Evolutionary conservation across 2,113 vertebrate species (phyloP), one percentile per base, ranked within the genome.

Genomic region (Muscicapa adusta): DNA sequence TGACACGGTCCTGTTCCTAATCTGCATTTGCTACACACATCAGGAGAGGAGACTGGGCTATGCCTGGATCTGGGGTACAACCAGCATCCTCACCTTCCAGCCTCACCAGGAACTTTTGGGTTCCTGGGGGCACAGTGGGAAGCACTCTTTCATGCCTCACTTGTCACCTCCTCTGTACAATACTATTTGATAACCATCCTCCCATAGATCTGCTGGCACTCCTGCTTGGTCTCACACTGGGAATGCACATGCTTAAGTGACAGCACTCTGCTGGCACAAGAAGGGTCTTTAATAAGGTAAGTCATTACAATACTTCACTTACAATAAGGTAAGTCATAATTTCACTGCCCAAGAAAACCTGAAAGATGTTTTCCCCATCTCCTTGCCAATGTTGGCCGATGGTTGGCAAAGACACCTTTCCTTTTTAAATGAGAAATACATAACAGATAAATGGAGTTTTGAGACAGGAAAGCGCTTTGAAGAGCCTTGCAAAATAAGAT

Each of bases 401-500:
- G 42, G 89, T 1, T 45, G 63, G 25, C 36, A 87, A 82, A 70
- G 15, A 61, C 9, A 50, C 28, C 2, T 31, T 42, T 33, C 48
- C 26, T 62, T 61, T 81, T 70, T 15, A 14, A 14, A 58, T 23
- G 14, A 51, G 29, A 67, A 81, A 56, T 63, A n/a, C 0, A 0
- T 57, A 80, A 83, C 20, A 93, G 58, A 34, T 20, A 26, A 95
- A 83, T 43, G n/a, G 67, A 80, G 68, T 91, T 90, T 65, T 0
- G 1, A 88, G 92, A 84, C 40, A 54, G 36, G 42, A 62, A 62
- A 93, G 56, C 2, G 15, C 47, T 90, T 62, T 86, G 79, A 86
- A 86, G 36, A 88, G 42, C 47, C 51, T 90, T 91, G 83, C 31
- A 84, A 93, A 94, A 85, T 51, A 58, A 89, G 54, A 73, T 93